phyloP scores from a whole-genome alignment of 2,797 vertebrate species.

The Tauraco hartlaubi region DNA sequence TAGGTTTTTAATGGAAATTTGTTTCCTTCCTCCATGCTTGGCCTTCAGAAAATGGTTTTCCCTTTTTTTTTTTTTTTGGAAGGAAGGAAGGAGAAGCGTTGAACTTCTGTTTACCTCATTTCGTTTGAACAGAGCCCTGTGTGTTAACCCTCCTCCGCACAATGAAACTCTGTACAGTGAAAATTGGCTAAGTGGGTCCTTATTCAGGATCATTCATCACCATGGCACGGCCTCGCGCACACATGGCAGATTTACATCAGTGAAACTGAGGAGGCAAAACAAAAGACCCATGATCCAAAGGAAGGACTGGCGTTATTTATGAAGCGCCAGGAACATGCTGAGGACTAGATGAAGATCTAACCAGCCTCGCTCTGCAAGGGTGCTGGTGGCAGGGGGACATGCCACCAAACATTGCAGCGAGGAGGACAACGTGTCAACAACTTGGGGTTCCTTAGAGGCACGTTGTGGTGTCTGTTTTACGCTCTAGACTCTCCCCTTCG shows the following conservation, averaged over 20 bases:
- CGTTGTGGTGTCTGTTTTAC: fast-evolving
- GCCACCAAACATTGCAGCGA: fast-evolving
- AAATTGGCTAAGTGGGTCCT: constrained; percentile 6
- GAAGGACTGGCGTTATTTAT: not conserved
- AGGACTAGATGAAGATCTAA: not conserved
- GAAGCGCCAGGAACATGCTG: not conserved
- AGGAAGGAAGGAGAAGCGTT: not conserved
- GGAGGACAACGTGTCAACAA: fast-evolving
- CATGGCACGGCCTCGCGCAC: not conserved
- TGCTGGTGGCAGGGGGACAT: not conserved
- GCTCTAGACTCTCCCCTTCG: fast-evolving
- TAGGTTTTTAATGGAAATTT: not conserved
- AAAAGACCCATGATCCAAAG: not conserved
- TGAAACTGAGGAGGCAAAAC: not conserved
- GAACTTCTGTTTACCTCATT: constrained; percentile 28
- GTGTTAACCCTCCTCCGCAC: constrained; percentile 27
- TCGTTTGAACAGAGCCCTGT: constrained; percentile 49
- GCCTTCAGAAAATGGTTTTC: not conserved
- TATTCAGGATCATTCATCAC: not conserved
- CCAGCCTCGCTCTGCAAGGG: not conserved
- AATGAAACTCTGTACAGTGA: constrained; percentile 51
- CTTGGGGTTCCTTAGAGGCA: not conserved
- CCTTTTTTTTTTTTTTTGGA: not conserved
- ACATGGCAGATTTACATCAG: not conserved
- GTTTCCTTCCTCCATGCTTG: not conserved